Base-by-base conservation (phyloP, 1,140 invertebrate genomes). In the Cotesia glomerata region DNA sequence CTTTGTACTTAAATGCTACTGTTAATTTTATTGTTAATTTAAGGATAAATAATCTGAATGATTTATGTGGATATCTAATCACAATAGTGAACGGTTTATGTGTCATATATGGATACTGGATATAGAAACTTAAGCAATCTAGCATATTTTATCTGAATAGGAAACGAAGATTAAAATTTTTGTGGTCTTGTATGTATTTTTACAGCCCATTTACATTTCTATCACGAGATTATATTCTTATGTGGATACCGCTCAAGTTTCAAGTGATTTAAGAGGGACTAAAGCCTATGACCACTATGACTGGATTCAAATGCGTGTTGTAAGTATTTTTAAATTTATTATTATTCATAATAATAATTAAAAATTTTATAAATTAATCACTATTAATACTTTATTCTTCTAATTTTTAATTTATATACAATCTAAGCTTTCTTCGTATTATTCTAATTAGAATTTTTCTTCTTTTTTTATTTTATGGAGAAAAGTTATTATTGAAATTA, bases 251-350 rank as follows among this genome's bases (percentile, higher is more conserved):
- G 87, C 89, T 61, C 92, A 94, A 83, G 84, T 97, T 80, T 94
- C 94, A n/a, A 89, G 90, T 75, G 94, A 96, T 77, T 85, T 96
- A 34, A 94, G 93, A 14, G 95, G 95, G 49, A 89, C 89, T 52
- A 90, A 95, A 79, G 86, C 89, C 52, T 95, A 95, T 85, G 91
- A 95, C 85, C 93, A 95, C 79, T 87, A 90, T 67, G 90, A 93
- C 77, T 97, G 95, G 95, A 92, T 96, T 76, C 91, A 95, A 75
- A 93, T 93, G 80, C 89, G 94, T 87, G 89, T 94, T 88, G 95
- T 95, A 86, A 89, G 88, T 88, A 68, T 49, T 34, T 62, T 54
- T 34, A 52, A 45, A 56, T 45, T 71, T 63, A 66, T 75, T 35
- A 67, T 71, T 26, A 49, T 49, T 45, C 56, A 34, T 68, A 2